Evolutionary conservation across 2,888 invertebrate species (phyloP), one percentile per base, ranked within the genome.

Genomic region (Drosophila percnosoma): DNA sequence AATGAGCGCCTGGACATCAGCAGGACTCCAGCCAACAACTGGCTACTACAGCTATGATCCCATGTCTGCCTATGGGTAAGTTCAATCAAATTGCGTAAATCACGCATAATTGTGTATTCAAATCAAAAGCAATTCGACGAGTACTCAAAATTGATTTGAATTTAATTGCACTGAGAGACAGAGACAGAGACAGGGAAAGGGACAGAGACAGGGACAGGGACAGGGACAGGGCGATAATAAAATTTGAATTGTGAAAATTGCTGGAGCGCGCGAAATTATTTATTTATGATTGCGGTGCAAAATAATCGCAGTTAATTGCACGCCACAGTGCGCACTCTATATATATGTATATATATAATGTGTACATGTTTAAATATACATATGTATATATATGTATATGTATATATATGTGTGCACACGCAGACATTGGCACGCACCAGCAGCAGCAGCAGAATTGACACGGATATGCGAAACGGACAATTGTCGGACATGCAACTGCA

Each of bases 1-100:
- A 93, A 97, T 97, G 97, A 96, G 97, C 76, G 97, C 97, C 89
- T 98, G 98, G 98, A 97, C 97, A 88, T 97, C 97, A 78, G 97
- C 97, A 73, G 97, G 97, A 74, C 95, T 98, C 68, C 97, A 98
- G 94, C 97, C 98, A 92, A 97, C 97, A 81, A 96, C 97, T 78
- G 97, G 97, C 91, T 98, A 98, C 95, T 97, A 98, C 94, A 97
- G 97, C 83, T 98, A 98, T 94, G 98, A 98, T 94, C 97, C 98
- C 71, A 96, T 98, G 94, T 95, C 97, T 80, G 97, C 98, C 92
- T 98, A 98, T 94, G 98, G 98, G 98, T 98, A 95, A 96, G 97
- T 52, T 42, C 5, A 15, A 21, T 33, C 42, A 40, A 27, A 15
- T 21, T 11, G 11, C 21, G 24, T 1, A 15, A 62, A 42, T 38